Conservation (phyloP, 1,140 invertebrate species). For the Periplaneta americana region DNA sequence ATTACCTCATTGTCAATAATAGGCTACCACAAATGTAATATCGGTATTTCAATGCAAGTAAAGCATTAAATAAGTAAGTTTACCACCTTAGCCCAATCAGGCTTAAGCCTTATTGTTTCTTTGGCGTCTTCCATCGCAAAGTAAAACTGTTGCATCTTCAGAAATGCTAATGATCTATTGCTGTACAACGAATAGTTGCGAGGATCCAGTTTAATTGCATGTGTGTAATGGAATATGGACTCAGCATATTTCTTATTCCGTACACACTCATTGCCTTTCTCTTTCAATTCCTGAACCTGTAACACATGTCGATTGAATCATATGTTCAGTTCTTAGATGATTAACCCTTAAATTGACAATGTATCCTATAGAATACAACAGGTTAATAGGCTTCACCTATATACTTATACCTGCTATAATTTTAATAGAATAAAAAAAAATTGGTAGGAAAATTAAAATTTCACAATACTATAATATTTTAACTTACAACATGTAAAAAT, state of each 20-base stretch:
- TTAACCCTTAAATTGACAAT: too few relatives aligned
- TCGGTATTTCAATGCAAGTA: neutral
- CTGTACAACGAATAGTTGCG: conserved; percentile 67
- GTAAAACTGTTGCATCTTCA: conserved; percentile 71
- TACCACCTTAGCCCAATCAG: conserved; percentile 72
- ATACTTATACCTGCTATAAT: too few relatives aligned
- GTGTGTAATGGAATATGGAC: conserved; percentile 72
- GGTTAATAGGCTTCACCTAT: too few relatives aligned
- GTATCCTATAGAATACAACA: too few relatives aligned
- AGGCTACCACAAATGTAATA: neutral
- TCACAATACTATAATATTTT: too few relatives aligned
- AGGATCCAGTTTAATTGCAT: conserved; percentile 70
- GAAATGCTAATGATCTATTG: conserved; percentile 72
- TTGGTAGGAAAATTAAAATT: too few relatives aligned
- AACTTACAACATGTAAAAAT: too few relatives aligned
- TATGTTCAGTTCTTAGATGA: too few relatives aligned
- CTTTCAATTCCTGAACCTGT: conserved; percentile 51
- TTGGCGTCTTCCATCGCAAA: conserved; percentile 73
- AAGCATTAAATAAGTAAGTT: neutral
- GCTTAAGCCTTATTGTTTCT: conserved; percentile 64
- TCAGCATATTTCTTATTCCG: conserved; percentile 66
- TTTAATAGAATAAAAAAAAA: too few relatives aligned
- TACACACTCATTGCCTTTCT: conserved; percentile 69
- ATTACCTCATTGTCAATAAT: neutral
- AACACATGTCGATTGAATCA: neutral